Conservation (phyloP, 1,140 invertebrate species). For the Caenorhabditis remanei region DNA sequence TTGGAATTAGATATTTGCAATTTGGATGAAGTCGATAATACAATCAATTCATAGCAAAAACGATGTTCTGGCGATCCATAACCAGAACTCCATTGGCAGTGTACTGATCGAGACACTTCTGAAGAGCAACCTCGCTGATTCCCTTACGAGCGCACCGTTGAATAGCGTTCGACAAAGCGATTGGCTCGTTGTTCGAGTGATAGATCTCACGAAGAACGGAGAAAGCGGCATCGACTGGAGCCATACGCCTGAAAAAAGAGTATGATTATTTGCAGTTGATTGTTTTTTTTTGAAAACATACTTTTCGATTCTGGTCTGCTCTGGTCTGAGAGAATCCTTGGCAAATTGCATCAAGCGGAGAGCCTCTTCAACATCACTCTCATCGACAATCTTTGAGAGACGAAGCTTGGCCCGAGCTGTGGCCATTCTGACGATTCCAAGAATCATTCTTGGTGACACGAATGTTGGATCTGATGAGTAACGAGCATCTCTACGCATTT, state of each 20-base stretch:
- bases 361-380: conserved; percentile 94
- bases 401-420: conserved; percentile 90
- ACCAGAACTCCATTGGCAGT: conserved; percentile 65
- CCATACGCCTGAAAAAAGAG: conserved; percentile 81
- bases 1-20: conserved; percentile 76
- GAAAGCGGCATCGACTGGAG: conserved; percentile 88
- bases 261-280: neutral
- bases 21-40: neutral
- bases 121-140: conserved; percentile 68
- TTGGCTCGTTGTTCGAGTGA: conserved; percentile 63
- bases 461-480: conserved; percentile 92
- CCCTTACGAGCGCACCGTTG: conserved; percentile 59
- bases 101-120: conserved; percentile 67
- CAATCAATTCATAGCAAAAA: conserved; percentile 63
- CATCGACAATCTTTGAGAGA: conserved; percentile 88
- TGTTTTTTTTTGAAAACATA: conserved; percentile 35
- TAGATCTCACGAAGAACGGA: conserved; percentile 84
- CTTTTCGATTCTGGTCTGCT: conserved; percentile 65
- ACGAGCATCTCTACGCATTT: conserved; percentile 90
- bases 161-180: conserved; percentile 60
- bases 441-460: conserved; percentile 91
- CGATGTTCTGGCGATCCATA: conserved; percentile 67
- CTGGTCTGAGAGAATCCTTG: conserved; percentile 86
- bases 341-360: conserved; percentile 95
- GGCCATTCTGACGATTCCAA: conserved; percentile 84